Evolutionary conservation across 2,113 vertebrate species (phyloP).

Genomic region (Pachycephala philippinensis): DNA sequence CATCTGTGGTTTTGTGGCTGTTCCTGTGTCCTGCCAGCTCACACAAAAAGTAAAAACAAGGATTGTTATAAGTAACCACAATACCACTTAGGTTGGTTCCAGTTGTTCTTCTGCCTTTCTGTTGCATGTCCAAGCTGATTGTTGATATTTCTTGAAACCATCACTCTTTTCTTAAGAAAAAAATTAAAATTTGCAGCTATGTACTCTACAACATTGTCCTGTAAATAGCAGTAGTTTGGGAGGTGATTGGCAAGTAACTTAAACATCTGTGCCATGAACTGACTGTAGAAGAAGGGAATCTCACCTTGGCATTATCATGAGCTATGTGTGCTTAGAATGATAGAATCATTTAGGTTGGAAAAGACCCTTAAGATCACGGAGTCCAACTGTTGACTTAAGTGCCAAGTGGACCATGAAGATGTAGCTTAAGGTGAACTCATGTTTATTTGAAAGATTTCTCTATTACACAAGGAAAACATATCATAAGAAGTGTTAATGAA

Average conservation of each 20-base stretch:
- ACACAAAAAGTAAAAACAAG: not conserved
- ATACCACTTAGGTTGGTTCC: not conserved
- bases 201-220: not conserved
- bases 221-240: not conserved
- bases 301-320: not conserved
- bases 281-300: not conserved
- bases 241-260: not conserved
- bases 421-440: not conserved
- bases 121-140: not conserved
- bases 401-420: not conserved
- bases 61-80: not conserved
- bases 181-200: not conserved
- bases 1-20: not conserved
- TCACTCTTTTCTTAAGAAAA: not conserved
- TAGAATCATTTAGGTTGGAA: not conserved
- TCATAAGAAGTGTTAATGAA: not conserved
- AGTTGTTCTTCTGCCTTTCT: not conserved
- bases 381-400: not conserved
- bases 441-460: not conserved
- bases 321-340: not conserved
- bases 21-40: not conserved
- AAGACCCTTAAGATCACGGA: not conserved
- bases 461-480: not conserved
- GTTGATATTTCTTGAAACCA: not conserved
- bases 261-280: not conserved